Conservation (phyloP, 2,797 vertebrate genomes). For the Pagetopsis macropterus region DNA sequence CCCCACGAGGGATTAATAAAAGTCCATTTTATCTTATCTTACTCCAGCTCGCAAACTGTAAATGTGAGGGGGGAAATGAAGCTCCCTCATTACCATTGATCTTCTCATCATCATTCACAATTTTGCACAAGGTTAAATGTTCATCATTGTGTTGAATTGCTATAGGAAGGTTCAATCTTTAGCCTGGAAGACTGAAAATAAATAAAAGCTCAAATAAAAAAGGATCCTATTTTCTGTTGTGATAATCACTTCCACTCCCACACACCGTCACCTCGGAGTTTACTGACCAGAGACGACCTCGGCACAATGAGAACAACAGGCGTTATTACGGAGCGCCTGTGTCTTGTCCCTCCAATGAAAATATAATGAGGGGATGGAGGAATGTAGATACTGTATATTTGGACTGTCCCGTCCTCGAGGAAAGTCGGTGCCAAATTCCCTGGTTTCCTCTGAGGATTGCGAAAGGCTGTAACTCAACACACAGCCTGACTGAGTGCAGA, state of each 20-base stretch:
- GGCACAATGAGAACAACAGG: slow-evolving; percentile 25
- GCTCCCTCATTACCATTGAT: slow-evolving; percentile 10
- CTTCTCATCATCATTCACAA: slow-evolving; percentile 22
- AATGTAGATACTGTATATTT: slow-evolving; percentile 72
- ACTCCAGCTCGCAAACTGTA: slow-evolving; percentile 19
- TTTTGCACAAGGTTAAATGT: slow-evolving; percentile 15
- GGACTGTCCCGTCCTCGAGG: slow-evolving; percentile 67
- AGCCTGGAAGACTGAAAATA: slow-evolving; percentile 25
- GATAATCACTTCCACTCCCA: slow-evolving; percentile 50
- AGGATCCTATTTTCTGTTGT: slow-evolving; percentile 36
- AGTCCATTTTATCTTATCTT: too few species aligned
- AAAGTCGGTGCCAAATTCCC: slow-evolving; percentile 69
- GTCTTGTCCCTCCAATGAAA: slow-evolving; percentile 60
- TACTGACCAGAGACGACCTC: slow-evolving; percentile 40
- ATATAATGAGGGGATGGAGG: slow-evolving; percentile 62
- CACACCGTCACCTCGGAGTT: slow-evolving; percentile 24
- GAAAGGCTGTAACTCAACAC: slow-evolving; percentile 76
- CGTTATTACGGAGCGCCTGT: slow-evolving; percentile 30
- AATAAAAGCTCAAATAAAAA: slow-evolving; percentile 57
- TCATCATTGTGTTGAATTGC: slow-evolving; percentile 24
- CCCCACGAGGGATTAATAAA: too few species aligned
- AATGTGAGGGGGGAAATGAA: slow-evolving; percentile 20
- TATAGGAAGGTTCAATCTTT: slow-evolving; percentile 28
- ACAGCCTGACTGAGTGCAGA: slow-evolving; percentile 69
- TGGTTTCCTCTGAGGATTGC: slow-evolving; percentile 74